Percentiles rank a stretch among this genome's conserved stretches.
phyloP scores from a whole-genome alignment of 2,888 invertebrate genomes.

The Eubasilissa splendida region DNA sequence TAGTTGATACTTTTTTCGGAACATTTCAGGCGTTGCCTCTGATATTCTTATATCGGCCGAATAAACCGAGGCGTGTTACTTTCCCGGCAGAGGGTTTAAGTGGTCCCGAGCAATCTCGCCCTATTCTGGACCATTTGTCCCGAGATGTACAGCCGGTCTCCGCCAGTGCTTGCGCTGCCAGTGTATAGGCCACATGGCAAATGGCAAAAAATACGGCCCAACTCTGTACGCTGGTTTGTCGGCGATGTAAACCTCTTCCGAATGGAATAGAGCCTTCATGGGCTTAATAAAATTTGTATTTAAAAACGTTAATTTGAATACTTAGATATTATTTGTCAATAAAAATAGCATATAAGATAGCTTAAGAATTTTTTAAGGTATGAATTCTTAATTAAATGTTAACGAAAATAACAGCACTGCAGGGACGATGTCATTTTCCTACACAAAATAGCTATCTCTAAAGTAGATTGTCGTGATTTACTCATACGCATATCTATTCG shows the following conservation, averaged over 20 bases:
- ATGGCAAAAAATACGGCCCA: slow-evolving; percentile 38
- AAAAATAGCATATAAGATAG: too few relatives aligned
- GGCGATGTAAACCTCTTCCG: neutral
- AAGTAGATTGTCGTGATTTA: too few relatives aligned
- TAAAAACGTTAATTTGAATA: too few relatives aligned
- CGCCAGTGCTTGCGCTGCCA: neutral
- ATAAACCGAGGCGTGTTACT: slow-evolving; percentile 47
- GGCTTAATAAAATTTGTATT: too few relatives aligned
- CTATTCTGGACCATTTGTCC: slow-evolving; percentile 56
- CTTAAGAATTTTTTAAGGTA: too few relatives aligned
- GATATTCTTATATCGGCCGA: slow-evolving; percentile 49
- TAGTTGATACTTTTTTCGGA: neutral
- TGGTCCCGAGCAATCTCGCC: slow-evolving; percentile 53
- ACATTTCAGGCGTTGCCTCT: slow-evolving; percentile 22
- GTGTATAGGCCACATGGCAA: slow-evolving; percentile 25
- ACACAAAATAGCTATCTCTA: too few relatives aligned
- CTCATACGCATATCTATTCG: too few relatives aligned
- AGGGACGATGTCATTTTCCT: too few relatives aligned
- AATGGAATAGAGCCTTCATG: slow-evolving; percentile 12
- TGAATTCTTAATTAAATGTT: too few relatives aligned
- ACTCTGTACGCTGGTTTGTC: slow-evolving; percentile 19
- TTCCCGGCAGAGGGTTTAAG: slow-evolving; percentile 47
- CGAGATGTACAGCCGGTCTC: slow-evolving; percentile 47
- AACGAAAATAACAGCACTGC: too few relatives aligned
- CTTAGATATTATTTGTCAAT: too few relatives aligned